phyloP scores from a whole-genome alignment of 1,140 invertebrate species.

The Aphelinus atriplicis region DNA sequence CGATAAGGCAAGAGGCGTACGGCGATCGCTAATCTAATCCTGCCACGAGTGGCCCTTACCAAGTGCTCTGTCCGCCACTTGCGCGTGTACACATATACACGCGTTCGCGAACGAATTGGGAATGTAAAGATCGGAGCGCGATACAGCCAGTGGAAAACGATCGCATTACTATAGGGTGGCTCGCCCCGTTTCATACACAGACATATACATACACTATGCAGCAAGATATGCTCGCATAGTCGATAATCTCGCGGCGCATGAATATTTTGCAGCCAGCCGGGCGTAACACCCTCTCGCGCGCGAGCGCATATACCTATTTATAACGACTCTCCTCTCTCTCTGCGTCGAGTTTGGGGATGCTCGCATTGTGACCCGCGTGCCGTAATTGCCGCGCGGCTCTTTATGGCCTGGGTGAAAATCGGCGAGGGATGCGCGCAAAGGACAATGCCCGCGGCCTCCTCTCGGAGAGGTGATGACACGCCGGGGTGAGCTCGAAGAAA shows the following conservation, averaged over 20 bases:
- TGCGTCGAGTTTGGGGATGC: no score
- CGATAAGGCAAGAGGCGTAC: no score
- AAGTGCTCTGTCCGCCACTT: no score
- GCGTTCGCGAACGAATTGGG: constrained; percentile 6
- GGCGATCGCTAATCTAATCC: no score
- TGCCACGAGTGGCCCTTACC: no score
- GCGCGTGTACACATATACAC: no score
- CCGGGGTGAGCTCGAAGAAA: no score
- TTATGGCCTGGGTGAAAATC: neutral
- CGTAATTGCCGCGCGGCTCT: neutral
- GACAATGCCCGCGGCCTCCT: neutral
- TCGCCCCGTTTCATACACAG: no score
- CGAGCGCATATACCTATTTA: neutral
- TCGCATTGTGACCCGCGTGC: neutral
- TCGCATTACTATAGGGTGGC: constrained; percentile 13
- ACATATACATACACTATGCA: neutral
- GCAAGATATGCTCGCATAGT: neutral
- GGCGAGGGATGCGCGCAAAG: neutral
- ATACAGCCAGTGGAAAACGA: constrained; percentile 23
- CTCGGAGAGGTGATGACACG: no score
- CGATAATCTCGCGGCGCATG: constrained; percentile 23
- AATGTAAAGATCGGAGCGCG: constrained; percentile 4
- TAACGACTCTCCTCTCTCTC: neutral
- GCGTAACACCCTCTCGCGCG: neutral
- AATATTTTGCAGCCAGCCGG: constrained; percentile 19